A percentile compares a stretch with the other conserved stretches of the same genome.
These are phyloP conservation scores for Drosophila lacicola DNA, from an alignment of 2,888 invertebrate species.

Conservation along the genomic window DNA sequence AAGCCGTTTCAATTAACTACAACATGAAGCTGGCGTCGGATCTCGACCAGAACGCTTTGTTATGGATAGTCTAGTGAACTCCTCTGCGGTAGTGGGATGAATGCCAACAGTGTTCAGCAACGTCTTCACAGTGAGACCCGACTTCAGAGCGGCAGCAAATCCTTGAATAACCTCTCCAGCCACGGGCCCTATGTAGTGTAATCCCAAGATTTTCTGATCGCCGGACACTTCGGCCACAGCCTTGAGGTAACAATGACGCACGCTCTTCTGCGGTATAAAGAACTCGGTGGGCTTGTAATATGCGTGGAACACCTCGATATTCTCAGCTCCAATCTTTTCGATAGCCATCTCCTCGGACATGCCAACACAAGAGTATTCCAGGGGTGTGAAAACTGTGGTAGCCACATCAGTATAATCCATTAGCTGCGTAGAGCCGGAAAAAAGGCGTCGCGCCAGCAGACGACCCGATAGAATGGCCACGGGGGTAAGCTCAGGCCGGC, in stretches of 20 bases:
- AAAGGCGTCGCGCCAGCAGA: slow-evolving; percentile 91
- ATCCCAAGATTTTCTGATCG: slow-evolving; percentile 92
- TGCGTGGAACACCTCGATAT: slow-evolving; percentile 95
- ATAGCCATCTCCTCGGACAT: slow-evolving; percentile 94
- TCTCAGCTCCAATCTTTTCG: slow-evolving; percentile 89
- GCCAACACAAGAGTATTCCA: slow-evolving; percentile 97
- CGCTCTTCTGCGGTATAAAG: slow-evolving; percentile 94
- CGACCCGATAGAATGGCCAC: slow-evolving; percentile 96
- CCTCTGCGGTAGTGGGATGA: slow-evolving; percentile 96
- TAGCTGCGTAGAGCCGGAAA: slow-evolving; percentile 86
- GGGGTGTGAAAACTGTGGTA: slow-evolving; percentile 97
- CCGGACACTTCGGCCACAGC: slow-evolving; percentile 89
- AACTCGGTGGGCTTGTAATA: slow-evolving; percentile 98
- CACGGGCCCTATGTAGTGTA: slow-evolving; percentile 95
- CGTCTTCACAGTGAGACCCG: slow-evolving; percentile 91
- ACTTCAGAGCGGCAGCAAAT: slow-evolving; percentile 94
- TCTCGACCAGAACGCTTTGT: slow-evolving; percentile 96
- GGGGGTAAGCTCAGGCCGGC: slow-evolving; percentile 95
- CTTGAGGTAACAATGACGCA: slow-evolving; percentile 95
- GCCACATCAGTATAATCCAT: slow-evolving; percentile 95
- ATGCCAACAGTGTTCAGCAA: slow-evolving; percentile 94
- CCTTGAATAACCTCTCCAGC: slow-evolving; percentile 98
- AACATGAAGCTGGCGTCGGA: slow-evolving; percentile 96
- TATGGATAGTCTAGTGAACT: slow-evolving; percentile 94
- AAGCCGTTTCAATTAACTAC: slow-evolving; percentile 89